Evolutionary conservation across 2,888 invertebrate species (phyloP).

Genomic region (Drosophila anceps): DNA sequence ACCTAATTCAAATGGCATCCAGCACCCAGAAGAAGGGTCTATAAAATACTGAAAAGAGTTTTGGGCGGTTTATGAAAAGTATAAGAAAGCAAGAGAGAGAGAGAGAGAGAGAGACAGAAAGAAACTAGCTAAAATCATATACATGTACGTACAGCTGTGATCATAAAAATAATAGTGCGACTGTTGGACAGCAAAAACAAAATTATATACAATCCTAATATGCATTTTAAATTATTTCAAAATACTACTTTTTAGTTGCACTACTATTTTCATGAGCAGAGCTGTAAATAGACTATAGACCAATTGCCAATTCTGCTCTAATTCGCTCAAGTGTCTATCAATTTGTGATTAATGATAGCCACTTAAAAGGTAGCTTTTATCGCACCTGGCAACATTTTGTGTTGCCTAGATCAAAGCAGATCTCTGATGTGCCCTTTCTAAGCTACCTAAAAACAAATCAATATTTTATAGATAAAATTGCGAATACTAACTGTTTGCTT

Average conservation of each 20-base stretch:
- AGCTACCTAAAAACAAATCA: not conserved
- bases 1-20: not conserved
- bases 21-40: not conserved
- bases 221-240: too few species aligned
- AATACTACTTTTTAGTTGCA: too few species aligned
- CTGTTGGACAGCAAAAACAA: too few species aligned
- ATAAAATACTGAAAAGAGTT: not conserved
- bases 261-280: too few species aligned
- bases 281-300: too few species aligned
- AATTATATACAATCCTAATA: too few species aligned
- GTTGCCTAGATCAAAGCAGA: not conserved
- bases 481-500: too few species aligned
- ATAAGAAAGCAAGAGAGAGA: too few species aligned
- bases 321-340: not conserved
- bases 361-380: constrained; percentile 3
- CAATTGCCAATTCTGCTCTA: too few species aligned
- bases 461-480: not conserved
- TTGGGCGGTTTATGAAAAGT: not conserved
- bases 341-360: not conserved
- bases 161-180: too few species aligned
- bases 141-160: too few species aligned
- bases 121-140: not conserved
- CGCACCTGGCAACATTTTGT: constrained; percentile 3
- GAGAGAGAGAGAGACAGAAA: too few species aligned
- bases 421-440: not conserved